Percentiles rank a stretch among this genome's conserved stretches.
Conservation (phyloP, 2,797 vertebrate genomes). For the Hephaestus fuliginosus region DNA sequence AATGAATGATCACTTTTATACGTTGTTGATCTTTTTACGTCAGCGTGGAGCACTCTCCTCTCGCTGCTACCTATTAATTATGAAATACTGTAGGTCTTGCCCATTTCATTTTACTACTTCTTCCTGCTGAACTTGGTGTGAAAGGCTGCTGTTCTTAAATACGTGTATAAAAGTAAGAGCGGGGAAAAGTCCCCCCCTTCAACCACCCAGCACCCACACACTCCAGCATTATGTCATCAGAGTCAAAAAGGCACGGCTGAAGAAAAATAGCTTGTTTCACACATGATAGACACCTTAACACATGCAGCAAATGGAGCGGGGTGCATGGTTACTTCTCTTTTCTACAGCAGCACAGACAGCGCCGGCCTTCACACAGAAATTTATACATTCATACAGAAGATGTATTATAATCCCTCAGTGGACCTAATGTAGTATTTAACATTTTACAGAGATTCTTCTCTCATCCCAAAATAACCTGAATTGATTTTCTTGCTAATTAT, state of each 20-base stretch:
- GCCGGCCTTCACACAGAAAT: constrained; percentile 26
- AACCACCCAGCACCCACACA: constrained; percentile 59
- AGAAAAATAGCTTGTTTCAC: constrained; percentile 79
- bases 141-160: constrained; percentile 87
- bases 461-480: background rate
- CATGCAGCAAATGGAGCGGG: constrained; percentile 62
- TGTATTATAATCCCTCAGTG: background rate
- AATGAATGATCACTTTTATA: constrained; percentile 84
- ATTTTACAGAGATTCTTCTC: constrained; percentile 3
- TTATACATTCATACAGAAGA: constrained; percentile 11
- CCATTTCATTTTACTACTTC: constrained; percentile 83
- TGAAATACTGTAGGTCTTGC: constrained; percentile 87
- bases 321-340: constrained; percentile 55
- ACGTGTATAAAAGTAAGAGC: constrained; percentile 80
- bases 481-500: background rate
- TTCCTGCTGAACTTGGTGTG: constrained; percentile 88
- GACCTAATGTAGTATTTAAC: background rate
- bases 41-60: constrained; percentile 68
- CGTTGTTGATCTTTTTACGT: constrained; percentile 87
- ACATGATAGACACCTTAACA: constrained; percentile 79
- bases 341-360: constrained; percentile 31
- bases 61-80: constrained; percentile 87
- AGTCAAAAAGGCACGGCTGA: constrained; percentile 80
- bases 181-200: constrained; percentile 57
- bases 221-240: constrained; percentile 84